Base-by-base conservation (phyloP, 1,140 invertebrate species). In the Zaprionus lachaisei region DNA sequence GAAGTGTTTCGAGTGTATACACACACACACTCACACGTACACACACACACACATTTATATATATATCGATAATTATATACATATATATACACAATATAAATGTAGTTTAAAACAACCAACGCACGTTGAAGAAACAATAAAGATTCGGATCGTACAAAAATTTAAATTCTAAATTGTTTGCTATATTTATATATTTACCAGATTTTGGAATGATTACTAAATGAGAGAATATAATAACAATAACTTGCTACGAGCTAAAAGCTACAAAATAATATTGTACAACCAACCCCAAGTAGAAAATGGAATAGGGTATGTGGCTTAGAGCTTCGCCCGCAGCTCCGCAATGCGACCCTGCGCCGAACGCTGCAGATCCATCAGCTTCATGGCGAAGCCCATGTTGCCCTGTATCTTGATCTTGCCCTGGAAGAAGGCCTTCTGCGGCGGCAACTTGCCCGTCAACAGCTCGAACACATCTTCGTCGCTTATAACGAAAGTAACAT, bases 361-460 rank as follows among this genome's bases (percentile, higher is more conserved):
- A 72, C 95, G 95, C 84, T 98, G 97, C 61, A 98, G 94, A 80
- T 99, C 97, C 56, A 96, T 96, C 34, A 99, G 93, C 93, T 98
- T 99, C 97, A 99, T 97, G 4, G 98, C 98, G 11, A 99, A 93
- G 0, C 97, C 98, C 96, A 99, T 98, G 90, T 99, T 99, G 49
- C 98, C 99, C 93, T 98, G 96, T 28, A 93, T 91, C 69, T 93
- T 93, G 17, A 99, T 95, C 93, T 99, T 99, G 20, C 98, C 98
- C 94, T 99, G 98, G 95, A 99, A 99, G 93, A 99, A 99, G 7
- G 98, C 98, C 94, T 99, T 98, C 92, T 99, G 98, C 2, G 98
- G 97, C 92, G 98, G 98, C 38, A 99, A 93, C 93, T 98, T 97
- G 17, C 98, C 98, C 2, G 96, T 95, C 81, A 99, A 96, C 69